Percentiles rank a stretch among this genome's conserved stretches.
phyloP scores from a whole-genome alignment of 2,113 vertebrate genomes.

The Anolis sagrei region DNA sequence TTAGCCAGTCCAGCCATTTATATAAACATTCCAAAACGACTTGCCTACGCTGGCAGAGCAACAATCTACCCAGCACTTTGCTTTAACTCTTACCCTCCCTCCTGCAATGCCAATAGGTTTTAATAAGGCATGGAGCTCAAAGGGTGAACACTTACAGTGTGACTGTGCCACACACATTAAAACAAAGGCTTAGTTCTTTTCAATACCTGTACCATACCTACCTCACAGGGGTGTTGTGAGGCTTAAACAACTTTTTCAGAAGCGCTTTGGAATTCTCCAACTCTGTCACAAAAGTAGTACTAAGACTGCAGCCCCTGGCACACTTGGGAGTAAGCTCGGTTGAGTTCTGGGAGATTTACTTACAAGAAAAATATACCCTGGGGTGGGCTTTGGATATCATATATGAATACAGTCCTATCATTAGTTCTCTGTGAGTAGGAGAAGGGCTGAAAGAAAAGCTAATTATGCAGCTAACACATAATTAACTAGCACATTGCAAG shows the following conservation, averaged over 20 bases:
- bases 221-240: constrained; percentile 67
- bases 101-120: background rate
- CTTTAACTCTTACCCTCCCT: constrained; percentile 70
- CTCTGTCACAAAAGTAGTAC: background rate
- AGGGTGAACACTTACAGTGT: constrained; percentile 21
- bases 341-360: background rate
- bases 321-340: background rate
- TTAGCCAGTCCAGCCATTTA: constrained; percentile 96
- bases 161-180: constrained; percentile 33
- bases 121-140: background rate
- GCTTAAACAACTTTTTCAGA: constrained; percentile 31
- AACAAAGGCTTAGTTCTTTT: constrained; percentile 50
- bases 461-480: constrained; percentile 49
- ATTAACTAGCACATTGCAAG: constrained; percentile 61
- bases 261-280: background rate
- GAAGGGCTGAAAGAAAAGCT: constrained; percentile 38
- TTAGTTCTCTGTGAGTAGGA: constrained; percentile 60
- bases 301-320: background rate
- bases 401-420: constrained; percentile 32
- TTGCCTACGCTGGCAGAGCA: constrained; percentile 96
- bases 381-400: background rate
- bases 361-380: background rate
- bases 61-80: constrained; percentile 88
- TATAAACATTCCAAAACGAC: constrained; percentile 99
- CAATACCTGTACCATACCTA: constrained; percentile 63